Evolutionary conservation across 2,113 vertebrate species (phyloP).

Genomic region (Chinchilla lanigera): DNA sequence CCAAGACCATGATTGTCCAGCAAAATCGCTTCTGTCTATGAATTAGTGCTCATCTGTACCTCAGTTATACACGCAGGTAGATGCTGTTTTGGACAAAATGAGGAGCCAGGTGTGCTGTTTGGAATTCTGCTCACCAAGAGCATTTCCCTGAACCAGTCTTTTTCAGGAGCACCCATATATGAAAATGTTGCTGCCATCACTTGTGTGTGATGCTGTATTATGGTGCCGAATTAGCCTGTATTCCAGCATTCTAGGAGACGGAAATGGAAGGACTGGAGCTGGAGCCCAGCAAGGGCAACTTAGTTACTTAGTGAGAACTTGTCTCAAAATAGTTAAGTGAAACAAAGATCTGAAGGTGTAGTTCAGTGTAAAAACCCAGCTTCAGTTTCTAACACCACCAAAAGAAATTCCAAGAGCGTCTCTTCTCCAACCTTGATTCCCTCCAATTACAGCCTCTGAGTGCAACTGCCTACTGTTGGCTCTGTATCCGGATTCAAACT

Average conservation of each 20-base stretch:
- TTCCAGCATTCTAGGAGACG: not conserved
- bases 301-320: not conserved
- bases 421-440: no score
- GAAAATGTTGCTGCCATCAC: not conserved
- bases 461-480: no score
- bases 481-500: no score
- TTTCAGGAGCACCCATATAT: not conserved
- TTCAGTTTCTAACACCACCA: not conserved
- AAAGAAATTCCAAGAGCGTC: no score
- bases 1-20: not conserved
- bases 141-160: not conserved
- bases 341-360: not conserved
- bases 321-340: not conserved
- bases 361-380: not conserved
- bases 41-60: not conserved
- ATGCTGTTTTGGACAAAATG: not conserved
- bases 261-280: not conserved
- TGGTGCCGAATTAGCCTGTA: not conserved
- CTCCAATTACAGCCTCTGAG: no score
- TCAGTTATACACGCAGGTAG: not conserved
- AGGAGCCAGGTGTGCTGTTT: not conserved
- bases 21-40: not conserved
- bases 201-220: not conserved
- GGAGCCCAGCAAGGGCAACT: not conserved
- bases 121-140: not conserved